phyloP scores from a whole-genome alignment of 1,140 invertebrate species.

The Manduca sexta region DNA sequence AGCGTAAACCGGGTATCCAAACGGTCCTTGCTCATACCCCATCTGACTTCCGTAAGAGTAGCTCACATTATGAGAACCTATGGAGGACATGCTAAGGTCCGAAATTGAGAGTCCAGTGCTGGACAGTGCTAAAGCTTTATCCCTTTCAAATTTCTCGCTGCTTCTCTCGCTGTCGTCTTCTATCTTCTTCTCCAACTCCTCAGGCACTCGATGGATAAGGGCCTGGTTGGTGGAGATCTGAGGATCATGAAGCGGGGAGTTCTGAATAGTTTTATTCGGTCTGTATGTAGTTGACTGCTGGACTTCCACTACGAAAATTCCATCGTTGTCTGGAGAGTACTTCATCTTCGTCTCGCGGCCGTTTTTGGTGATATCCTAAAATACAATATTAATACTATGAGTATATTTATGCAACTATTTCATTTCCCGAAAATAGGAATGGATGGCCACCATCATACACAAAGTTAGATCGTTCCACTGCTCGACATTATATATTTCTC shows the following conservation, averaged over 20 bases:
- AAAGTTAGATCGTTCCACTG: too few relatives aligned
- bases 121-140: constrained; percentile 60
- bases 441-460: too few relatives aligned
- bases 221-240: constrained; percentile 73
- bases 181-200: constrained; percentile 58
- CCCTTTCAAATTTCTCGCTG: constrained; percentile 47
- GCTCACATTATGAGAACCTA: constrained; percentile 79
- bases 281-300: constrained; percentile 71
- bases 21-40: constrained; percentile 82
- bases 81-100: constrained; percentile 81
- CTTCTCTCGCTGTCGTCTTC: constrained; percentile 68
- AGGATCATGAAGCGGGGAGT: constrained; percentile 49
- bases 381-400: too few relatives aligned
- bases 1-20: constrained; percentile 78
- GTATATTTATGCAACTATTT: too few relatives aligned
- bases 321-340: constrained; percentile 80
- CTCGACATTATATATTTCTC: too few relatives aligned
- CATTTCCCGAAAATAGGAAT: too few relatives aligned
- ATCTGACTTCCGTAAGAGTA: constrained; percentile 85
- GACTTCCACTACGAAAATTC: constrained; percentile 86
- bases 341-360: constrained; percentile 81
- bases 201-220: constrained; percentile 72
- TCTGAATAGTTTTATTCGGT: constrained; percentile 36
- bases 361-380: constrained; percentile 78
- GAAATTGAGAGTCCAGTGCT: constrained; percentile 85